A percentile compares a stretch with the other conserved stretches of the same genome.
phyloP scores from a whole-genome alignment of 2,888 invertebrate genomes.

The Linnaemya tessellans region DNA sequence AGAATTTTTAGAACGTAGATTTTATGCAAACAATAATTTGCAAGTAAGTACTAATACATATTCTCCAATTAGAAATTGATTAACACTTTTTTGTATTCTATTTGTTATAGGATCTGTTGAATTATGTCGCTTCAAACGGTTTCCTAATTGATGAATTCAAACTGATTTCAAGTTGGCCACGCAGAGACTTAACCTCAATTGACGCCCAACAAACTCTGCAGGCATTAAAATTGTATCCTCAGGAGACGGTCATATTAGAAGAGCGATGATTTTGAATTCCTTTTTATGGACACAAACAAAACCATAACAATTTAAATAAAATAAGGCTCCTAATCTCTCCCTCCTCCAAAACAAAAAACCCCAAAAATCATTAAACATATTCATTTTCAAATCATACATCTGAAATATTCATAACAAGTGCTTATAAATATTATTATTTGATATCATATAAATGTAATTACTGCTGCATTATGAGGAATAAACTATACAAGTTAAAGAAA shows the following conservation, averaged over 20 bases:
- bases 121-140: conserved; percentile 94
- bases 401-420: conserved; percentile 35
- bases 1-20: conserved; percentile 90
- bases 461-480: conserved; percentile 13
- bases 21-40: conserved; percentile 84
- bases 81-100: not conserved
- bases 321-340: conserved; percentile 51
- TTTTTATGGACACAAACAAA: conserved; percentile 20
- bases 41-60: conserved; percentile 82
- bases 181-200: conserved; percentile 95
- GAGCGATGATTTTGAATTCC: conserved; percentile 88
- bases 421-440: conserved; percentile 40
- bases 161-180: conserved; percentile 96
- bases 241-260: conserved; percentile 97
- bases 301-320: conserved; percentile 41
- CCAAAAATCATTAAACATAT: conserved; percentile 26
- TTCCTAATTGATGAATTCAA: conserved; percentile 94
- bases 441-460: conserved; percentile 17
- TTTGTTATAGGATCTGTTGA: conserved; percentile 87
- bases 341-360: conserved; percentile 35
- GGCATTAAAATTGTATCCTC: conserved; percentile 93
- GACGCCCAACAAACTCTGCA: conserved; percentile 90
- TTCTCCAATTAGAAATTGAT: not conserved
- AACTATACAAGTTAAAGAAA: conserved; percentile 16
- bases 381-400: conserved; percentile 56